Conservation (phyloP, 2,113 vertebrate genomes). For the Enhydra lutris region DNA sequence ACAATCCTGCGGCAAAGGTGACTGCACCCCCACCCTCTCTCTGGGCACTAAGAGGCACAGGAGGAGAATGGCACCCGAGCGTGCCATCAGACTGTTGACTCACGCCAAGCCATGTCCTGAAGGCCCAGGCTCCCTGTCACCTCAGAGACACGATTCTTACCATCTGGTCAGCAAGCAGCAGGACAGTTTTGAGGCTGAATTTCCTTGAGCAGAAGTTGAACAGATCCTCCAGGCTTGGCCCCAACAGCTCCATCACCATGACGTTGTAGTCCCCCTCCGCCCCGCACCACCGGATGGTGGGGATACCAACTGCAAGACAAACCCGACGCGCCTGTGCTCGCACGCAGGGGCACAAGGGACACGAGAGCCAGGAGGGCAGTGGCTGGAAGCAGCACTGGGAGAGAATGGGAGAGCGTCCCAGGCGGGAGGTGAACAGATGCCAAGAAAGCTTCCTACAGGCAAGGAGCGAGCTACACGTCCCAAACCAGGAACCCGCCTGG, state of each 20-base stretch:
- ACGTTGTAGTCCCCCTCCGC: slow-evolving; percentile 98
- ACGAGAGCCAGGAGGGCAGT: too few species aligned
- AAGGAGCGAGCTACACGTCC: accelerated
- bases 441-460: neutral
- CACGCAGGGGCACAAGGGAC: accelerated
- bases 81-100: neutral
- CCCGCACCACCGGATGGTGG: slow-evolving; percentile 96
- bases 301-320: slow-evolving; percentile 88
- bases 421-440: neutral
- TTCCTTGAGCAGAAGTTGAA: slow-evolving; percentile 98
- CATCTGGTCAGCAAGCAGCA: slow-evolving; percentile 98
- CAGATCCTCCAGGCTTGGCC: slow-evolving; percentile 95
- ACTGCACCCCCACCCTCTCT: accelerated
- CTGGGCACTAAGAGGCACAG: neutral
- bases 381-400: neutral
- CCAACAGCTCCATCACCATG: slow-evolving; percentile 98
- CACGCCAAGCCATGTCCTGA: neutral
- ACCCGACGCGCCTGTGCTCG: neutral
- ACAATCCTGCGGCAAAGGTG: neutral
- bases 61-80: accelerated
- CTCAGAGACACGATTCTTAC: slow-evolving; percentile 79
- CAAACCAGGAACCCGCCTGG: neutral
- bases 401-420: neutral
- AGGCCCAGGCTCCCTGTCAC: neutral
- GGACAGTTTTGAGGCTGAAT: slow-evolving; percentile 97